phyloP scores from a whole-genome alignment of 2,797 vertebrate genomes.

The Gobionotothen gibberifrons region DNA sequence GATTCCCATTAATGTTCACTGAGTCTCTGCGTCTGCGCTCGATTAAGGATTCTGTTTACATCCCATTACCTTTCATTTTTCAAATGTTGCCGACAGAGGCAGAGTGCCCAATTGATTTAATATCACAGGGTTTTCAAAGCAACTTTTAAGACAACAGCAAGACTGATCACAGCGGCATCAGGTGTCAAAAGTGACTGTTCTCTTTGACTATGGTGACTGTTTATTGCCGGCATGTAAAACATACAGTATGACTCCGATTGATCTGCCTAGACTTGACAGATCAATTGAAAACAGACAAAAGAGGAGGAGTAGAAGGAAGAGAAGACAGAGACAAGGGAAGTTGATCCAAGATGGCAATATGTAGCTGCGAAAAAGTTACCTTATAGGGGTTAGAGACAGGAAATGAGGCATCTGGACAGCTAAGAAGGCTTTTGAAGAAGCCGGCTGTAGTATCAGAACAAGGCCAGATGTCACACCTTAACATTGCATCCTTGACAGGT shows the following conservation, averaged over 20 bases:
- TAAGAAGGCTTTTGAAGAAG: conserved; percentile 40
- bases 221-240: conserved; percentile 69
- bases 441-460: conserved; percentile 50
- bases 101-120: conserved; percentile 60
- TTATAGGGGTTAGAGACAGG: conserved; percentile 28
- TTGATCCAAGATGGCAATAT: conserved; percentile 2
- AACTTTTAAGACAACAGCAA: conserved; percentile 55
- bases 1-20: conserved; percentile 50
- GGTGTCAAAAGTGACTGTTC: conserved; percentile 34
- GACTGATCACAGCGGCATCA: conserved; percentile 66
- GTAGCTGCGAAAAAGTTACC: conserved; percentile 18
- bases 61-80: conserved; percentile 61
- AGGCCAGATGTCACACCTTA: conserved; percentile 57
- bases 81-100: conserved; percentile 42
- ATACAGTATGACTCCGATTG: conserved; percentile 57
- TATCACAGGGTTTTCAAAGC: conserved; percentile 53
- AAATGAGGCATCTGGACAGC: conserved; percentile 38
- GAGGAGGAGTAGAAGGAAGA: conserved; percentile 4
- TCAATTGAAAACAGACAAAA: conserved; percentile 53
- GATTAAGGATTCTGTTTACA: conserved; percentile 66
- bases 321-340: background rate
- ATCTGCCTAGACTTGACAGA: conserved; percentile 65
- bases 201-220: conserved; percentile 33
- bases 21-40: conserved; percentile 48
- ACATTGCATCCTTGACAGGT: conserved; percentile 58